phyloP scores from a whole-genome alignment of 2,888 invertebrate species.

The Drosophila prolongata region DNA sequence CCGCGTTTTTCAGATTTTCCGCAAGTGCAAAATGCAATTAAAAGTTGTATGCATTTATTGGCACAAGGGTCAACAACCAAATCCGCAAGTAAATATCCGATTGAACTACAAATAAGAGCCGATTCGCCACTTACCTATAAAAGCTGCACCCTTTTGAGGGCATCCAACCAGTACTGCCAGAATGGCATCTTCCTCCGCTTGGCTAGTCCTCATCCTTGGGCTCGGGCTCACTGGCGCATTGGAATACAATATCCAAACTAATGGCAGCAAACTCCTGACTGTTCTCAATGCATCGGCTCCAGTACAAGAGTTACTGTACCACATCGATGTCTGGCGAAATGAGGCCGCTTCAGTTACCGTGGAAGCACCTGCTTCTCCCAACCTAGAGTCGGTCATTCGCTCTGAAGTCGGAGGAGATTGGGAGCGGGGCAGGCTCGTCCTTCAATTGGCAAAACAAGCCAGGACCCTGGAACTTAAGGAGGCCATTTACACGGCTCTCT shows the following conservation, averaged over 20 bases:
- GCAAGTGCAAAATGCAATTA: conserved; percentile 50
- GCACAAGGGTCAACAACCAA: conserved; percentile 35
- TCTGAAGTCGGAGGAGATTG: conserved; percentile 64
- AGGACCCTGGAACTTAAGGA: conserved; percentile 55
- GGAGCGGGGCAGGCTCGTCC: conserved; percentile 49
- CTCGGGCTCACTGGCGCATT: not conserved
- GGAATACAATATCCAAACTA: not conserved
- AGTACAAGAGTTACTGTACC: conserved; percentile 49
- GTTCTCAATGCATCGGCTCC: conserved; percentile 43
- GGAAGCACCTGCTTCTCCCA: conserved; percentile 1
- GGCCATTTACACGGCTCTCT: conserved; percentile 65
- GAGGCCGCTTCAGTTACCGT: not conserved
- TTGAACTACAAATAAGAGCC: conserved; percentile 48
- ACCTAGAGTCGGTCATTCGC: conserved; percentile 53
- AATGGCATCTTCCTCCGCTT: conserved; percentile 21
- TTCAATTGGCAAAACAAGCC: conserved; percentile 42
- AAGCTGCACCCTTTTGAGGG: conserved; percentile 13
- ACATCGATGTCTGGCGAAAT: conserved; percentile 44
- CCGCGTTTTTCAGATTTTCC: conserved; percentile 10
- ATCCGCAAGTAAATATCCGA: conserved; percentile 53
- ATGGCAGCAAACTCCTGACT: conserved; percentile 36
- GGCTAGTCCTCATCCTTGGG: conserved; percentile 9
- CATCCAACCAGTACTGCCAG: conserved; percentile 14
- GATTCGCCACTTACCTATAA: conserved; percentile 28
- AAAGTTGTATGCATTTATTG: conserved; percentile 42